phyloP scores from a whole-genome alignment of 2,888 invertebrate genomes.

The Philereme transversata region DNA sequence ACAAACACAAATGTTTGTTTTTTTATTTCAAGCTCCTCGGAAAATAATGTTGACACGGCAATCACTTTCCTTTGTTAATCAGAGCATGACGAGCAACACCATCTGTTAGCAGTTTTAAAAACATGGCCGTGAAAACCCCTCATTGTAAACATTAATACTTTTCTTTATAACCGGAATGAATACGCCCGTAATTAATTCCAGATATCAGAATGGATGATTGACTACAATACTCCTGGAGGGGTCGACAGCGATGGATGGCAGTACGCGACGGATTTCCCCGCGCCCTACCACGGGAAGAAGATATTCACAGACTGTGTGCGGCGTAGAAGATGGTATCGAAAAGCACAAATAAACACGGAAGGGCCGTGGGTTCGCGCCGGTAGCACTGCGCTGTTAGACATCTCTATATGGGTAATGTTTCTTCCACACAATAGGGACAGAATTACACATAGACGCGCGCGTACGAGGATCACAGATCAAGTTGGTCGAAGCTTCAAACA shows the following conservation, averaged over 20 bases:
- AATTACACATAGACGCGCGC: too few species aligned
- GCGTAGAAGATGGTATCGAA: constrained; percentile 92
- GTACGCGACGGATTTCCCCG: constrained; percentile 96
- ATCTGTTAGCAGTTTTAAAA: too few species aligned
- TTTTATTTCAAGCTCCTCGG: too few species aligned
- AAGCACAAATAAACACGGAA: constrained; percentile 91
- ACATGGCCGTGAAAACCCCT: too few species aligned
- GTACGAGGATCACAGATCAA: too few species aligned
- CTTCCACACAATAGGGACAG: too few species aligned
- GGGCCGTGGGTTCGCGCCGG: constrained; percentile 96
- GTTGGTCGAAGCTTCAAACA: too few species aligned
- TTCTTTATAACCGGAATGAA: not conserved
- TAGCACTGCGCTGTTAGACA: constrained; percentile 92
- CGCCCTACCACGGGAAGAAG: constrained; percentile 93
- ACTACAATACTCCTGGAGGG: constrained; percentile 94
- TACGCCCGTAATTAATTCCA: constrained; percentile 44
- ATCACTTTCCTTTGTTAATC: too few species aligned
- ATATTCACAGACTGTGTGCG: constrained; percentile 95
- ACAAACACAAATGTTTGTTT: too few species aligned
- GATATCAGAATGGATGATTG: constrained; percentile 96
- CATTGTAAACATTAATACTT: too few species aligned
- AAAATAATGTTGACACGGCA: too few species aligned
- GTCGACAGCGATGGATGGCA: constrained; percentile 97
- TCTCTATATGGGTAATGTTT: constrained; percentile 87
- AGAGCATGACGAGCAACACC: too few species aligned